phyloP scores from a whole-genome alignment of 2,113 vertebrate genomes.

The Ornithorhynchus anatinus region DNA sequence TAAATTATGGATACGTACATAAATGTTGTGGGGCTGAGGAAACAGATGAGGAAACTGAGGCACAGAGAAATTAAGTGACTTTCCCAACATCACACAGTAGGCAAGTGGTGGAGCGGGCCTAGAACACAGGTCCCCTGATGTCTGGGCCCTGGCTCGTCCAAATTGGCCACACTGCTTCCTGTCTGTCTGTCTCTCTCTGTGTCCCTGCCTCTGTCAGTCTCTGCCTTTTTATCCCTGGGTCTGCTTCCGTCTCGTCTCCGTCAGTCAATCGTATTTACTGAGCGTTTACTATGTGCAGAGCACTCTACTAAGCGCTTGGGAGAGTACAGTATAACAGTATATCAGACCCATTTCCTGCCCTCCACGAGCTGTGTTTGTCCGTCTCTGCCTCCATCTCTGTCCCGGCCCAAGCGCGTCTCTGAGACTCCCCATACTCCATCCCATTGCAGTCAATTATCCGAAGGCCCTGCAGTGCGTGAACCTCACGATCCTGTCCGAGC shows the following conservation, averaged over 20 bases:
- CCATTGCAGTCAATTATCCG: conserved; percentile 26
- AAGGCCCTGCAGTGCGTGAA: conserved; percentile 43
- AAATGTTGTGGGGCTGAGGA: no score
- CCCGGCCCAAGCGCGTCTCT: background rate
- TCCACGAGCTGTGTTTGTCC: background rate
- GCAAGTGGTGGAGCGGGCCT: no score
- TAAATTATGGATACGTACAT: no score
- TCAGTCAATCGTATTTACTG: no score
- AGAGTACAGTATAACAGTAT: no score
- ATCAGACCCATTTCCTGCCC: no score
- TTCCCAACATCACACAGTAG: no score
- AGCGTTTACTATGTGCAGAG: no score
- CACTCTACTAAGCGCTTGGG: no score
- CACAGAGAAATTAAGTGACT: no score
- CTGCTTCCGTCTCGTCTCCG: background rate
- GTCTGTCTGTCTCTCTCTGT: background rate
- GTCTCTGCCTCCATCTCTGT: background rate
- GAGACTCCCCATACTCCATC: background rate
- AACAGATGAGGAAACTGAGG: no score
- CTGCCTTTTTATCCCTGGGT: background rate
- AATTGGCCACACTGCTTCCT: rapidly evolving
- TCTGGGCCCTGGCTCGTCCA: background rate
- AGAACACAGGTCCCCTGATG: conserved; percentile 6
- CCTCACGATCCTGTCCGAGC: conserved; percentile 10
- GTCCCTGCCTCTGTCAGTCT: background rate